phyloP scores from a whole-genome alignment of 2,888 invertebrate species.

The Dilophus febrilis region DNA sequence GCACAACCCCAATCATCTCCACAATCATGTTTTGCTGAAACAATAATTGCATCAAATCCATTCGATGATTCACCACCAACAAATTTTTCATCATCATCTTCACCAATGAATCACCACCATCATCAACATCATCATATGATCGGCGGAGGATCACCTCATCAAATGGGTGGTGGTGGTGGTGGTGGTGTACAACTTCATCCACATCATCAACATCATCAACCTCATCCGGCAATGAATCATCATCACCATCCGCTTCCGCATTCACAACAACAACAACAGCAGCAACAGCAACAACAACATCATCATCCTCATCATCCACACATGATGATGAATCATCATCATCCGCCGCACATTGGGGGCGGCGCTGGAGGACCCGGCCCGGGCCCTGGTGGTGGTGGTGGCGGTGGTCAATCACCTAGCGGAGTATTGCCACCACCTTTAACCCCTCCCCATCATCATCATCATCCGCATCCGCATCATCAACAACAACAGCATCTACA shows the following conservation, averaged over 20 bases:
- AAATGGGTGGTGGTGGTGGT: slow-evolving; percentile 7
- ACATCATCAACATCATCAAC: slow-evolving; percentile 22
- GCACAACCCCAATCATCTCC: slow-evolving; percentile 66
- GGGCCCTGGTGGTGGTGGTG: no score
- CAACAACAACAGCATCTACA: background rate
- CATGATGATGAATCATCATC: no score
- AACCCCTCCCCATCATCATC: slow-evolving; percentile 50
- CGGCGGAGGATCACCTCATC: slow-evolving; percentile 48
- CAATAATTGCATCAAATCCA: slow-evolving; percentile 85
- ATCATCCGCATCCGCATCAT: no score
- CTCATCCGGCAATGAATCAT: slow-evolving; percentile 35
- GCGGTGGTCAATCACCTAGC: no score
- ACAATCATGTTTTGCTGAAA: slow-evolving; percentile 78
- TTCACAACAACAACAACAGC: slow-evolving; percentile 28
- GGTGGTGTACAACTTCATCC: slow-evolving; percentile 33
- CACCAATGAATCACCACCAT: slow-evolving; percentile 32
- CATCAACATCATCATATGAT: slow-evolving; percentile 32
- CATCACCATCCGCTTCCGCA: slow-evolving; percentile 47
- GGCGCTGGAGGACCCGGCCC: no score
- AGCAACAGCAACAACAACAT: slow-evolving; percentile 16
- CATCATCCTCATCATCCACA: slow-evolving; percentile 37
- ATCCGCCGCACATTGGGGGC: slow-evolving; percentile 48
- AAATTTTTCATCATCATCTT: slow-evolving; percentile 10
- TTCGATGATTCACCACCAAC: slow-evolving; percentile 75
- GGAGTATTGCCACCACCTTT: slow-evolving; percentile 35